Percentiles rank a stretch among this genome's conserved stretches.
These are phyloP conservation scores for Athene noctua DNA, from an alignment of 2,113 vertebrate species.

Conservation along the genomic window DNA sequence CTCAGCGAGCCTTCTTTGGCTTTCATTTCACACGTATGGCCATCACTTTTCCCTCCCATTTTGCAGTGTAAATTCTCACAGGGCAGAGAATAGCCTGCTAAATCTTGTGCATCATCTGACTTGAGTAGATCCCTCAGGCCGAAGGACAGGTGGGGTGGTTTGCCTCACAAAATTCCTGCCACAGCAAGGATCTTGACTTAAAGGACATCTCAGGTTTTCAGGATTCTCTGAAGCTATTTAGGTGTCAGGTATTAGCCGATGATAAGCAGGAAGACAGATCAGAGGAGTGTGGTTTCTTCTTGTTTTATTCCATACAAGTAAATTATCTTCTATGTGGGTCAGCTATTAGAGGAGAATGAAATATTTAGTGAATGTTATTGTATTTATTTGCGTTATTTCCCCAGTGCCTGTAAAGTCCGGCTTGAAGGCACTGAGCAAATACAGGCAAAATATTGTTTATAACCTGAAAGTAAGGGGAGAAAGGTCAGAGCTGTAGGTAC, in stretches of 20 bases:
- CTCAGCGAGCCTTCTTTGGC: background rate
- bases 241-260: background rate
- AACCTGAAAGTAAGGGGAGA: background rate
- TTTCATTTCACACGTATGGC: background rate
- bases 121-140: background rate
- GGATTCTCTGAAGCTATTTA: background rate
- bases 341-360: too few species aligned
- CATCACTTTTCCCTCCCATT: background rate
- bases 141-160: background rate
- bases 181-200: background rate
- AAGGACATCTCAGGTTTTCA: background rate
- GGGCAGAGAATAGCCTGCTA: background rate
- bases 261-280: background rate
- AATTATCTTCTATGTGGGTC: background rate
- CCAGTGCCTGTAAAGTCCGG: background rate
- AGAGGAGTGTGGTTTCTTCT: background rate
- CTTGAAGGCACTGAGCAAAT: background rate
- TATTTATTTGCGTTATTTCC: background rate
- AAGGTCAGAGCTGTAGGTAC: background rate
- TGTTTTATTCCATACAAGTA: background rate
- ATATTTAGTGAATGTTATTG: background rate
- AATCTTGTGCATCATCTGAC: background rate
- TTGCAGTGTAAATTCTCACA: background rate
- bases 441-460: background rate
- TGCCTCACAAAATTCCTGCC: background rate